Conservation (phyloP, 35 echinoderm and acorn worm species). For the Heliocidaris erythrogramma region DNA sequence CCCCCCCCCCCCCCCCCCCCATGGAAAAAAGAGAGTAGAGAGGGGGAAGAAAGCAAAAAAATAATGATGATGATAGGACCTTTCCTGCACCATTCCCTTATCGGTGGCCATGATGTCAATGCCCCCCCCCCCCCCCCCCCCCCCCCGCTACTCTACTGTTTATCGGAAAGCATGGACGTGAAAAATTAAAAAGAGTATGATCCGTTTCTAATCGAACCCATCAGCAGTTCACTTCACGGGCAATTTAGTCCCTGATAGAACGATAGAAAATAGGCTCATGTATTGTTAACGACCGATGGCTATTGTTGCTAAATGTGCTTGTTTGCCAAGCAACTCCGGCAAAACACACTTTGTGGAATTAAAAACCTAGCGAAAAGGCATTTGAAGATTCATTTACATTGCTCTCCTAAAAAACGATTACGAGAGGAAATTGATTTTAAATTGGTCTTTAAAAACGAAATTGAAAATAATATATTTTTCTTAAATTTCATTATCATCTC, state of each 20-base stretch:
- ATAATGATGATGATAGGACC: too few relatives aligned
- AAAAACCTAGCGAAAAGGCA: neutral
- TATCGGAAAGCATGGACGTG: neutral
- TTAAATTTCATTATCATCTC: too few relatives aligned
- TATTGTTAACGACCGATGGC: neutral
- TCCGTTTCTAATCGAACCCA: neutral
- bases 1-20: too few relatives aligned
- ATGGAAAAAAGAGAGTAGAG: too few relatives aligned
- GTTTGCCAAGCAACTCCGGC: neutral
- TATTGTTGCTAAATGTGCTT: constrained; percentile 10
- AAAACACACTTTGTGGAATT: neutral
- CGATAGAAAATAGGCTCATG: neutral
- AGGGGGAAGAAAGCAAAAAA: too few relatives aligned
- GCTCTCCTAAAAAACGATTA: neutral
- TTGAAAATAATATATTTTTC: neutral
- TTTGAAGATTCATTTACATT: neutral
- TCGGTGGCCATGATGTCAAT: too few relatives aligned
- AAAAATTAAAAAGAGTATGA: neutral
- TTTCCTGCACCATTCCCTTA: too few relatives aligned
- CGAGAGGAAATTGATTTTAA: neutral
- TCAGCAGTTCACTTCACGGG: neutral
- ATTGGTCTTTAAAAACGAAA: neutral
- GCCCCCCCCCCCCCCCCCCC: too few relatives aligned
- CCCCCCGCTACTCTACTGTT: neutral
- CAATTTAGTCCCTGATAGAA: neutral